Evolutionary conservation across 2,113 vertebrate species (phyloP).

Genomic region (Sapajus apella): DNA sequence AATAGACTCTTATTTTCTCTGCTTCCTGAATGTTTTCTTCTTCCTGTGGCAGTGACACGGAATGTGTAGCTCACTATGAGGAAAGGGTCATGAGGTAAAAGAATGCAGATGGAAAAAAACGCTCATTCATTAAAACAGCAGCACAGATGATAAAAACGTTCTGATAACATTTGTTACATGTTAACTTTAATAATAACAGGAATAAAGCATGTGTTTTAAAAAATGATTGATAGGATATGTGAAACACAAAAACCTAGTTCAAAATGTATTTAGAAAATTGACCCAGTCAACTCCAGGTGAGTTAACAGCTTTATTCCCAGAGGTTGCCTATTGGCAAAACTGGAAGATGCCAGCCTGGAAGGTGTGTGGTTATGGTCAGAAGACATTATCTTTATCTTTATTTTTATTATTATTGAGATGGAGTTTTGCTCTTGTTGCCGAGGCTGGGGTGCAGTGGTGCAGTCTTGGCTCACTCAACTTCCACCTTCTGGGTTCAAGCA

Average conservation of each 20-base stretch:
- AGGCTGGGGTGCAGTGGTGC: too few relatives aligned
- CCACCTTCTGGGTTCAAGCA: too few relatives aligned
- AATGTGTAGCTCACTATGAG: background rate
- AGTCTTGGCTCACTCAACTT: too few relatives aligned
- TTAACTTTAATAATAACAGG: background rate
- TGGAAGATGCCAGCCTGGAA: background rate
- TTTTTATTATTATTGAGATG: too few relatives aligned
- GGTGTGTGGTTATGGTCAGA: background rate
- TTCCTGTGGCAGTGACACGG: background rate
- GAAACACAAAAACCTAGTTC: background rate
- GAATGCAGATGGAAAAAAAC: background rate
- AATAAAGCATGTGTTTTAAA: background rate
- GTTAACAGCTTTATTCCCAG: background rate
- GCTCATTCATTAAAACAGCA: background rate
- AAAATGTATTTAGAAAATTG: background rate
- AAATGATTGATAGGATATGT: background rate
- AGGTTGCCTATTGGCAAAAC: background rate
- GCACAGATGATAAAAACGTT: background rate
- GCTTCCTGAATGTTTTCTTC: background rate
- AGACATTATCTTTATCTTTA: background rate
- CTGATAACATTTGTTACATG: background rate
- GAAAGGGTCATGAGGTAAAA: background rate
- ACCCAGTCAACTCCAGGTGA: background rate
- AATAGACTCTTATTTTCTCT: background rate
- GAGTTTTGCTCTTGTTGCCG: too few relatives aligned